phyloP scores from a whole-genome alignment of 2,797 vertebrate species.

The Fringilla coelebs region DNA sequence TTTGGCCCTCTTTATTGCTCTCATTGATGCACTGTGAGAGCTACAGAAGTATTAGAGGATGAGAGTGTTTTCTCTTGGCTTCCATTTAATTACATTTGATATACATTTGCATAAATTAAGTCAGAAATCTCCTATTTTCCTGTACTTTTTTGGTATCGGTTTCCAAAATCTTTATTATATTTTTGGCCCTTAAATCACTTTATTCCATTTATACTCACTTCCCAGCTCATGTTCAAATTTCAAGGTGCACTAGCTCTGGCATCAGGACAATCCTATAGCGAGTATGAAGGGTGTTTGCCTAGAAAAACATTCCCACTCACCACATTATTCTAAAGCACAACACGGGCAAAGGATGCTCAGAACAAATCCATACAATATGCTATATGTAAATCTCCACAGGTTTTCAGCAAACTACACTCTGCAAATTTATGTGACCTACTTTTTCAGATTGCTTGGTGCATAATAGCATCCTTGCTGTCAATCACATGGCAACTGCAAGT shows the following conservation, averaged over 20 bases:
- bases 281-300: neutral
- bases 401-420: conserved; percentile 34
- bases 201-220: neutral
- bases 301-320: neutral
- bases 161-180: neutral
- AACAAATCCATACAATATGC: neutral
- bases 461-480: conserved; percentile 40
- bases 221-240: neutral
- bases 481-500: conserved; percentile 57
- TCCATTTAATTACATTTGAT: neutral
- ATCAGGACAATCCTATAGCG: neutral
- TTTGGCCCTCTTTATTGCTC: neutral
- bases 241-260: neutral
- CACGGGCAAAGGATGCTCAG: neutral
- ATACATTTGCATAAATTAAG: neutral
- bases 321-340: conserved; percentile 8
- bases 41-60: neutral
- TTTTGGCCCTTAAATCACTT: neutral
- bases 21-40: neutral
- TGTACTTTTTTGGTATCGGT: neutral
- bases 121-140: neutral
- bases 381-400: conserved; percentile 28
- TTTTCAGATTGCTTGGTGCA: conserved; percentile 28
- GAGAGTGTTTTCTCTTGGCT: neutral
- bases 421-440: conserved; percentile 55